Conservation (phyloP, 2,797 vertebrate genomes). For the Arrhamphus sclerolepis region DNA sequence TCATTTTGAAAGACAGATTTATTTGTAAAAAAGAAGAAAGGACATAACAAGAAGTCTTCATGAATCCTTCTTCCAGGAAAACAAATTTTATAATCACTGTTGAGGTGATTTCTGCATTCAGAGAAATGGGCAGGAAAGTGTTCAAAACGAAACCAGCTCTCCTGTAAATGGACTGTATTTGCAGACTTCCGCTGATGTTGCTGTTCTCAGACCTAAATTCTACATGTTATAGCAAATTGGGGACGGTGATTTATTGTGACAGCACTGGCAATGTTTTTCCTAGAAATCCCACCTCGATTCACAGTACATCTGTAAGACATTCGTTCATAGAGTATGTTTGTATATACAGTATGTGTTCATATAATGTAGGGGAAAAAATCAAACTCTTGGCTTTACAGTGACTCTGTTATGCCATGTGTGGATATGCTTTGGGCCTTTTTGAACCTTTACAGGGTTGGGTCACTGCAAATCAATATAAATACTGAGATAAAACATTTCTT, state of each 20-base stretch:
- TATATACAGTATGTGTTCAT: constrained; percentile 4
- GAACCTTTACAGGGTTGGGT: neutral
- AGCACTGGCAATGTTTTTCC: constrained; percentile 67
- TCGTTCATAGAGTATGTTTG: constrained; percentile 71
- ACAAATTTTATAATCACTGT: constrained; percentile 2
- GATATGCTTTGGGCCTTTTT: neutral
- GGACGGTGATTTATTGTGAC: constrained; percentile 71
- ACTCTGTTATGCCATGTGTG: neutral
- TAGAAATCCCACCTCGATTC: constrained; percentile 63
- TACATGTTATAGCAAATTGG: constrained; percentile 62
- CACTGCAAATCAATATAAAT: neutral
- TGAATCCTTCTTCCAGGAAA: constrained; percentile 31
- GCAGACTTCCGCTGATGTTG: constrained; percentile 55
- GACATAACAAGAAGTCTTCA: neutral
- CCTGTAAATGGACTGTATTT: constrained; percentile 11
- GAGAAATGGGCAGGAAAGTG: constrained; percentile 32
- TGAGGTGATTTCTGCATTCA: constrained; percentile 44
- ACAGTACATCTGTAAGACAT: constrained; percentile 82
- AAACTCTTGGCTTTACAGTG: neutral
- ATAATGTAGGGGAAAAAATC: neutral
- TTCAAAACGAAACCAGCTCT: constrained; percentile 38
- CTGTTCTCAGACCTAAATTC: constrained; percentile 61
- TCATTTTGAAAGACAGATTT: constrained; percentile 54
- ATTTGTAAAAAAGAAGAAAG: constrained; percentile 1
- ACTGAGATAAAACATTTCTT: neutral